phyloP scores from a whole-genome alignment of 2,888 invertebrate species.

The Scotopteryx bipunctaria region DNA sequence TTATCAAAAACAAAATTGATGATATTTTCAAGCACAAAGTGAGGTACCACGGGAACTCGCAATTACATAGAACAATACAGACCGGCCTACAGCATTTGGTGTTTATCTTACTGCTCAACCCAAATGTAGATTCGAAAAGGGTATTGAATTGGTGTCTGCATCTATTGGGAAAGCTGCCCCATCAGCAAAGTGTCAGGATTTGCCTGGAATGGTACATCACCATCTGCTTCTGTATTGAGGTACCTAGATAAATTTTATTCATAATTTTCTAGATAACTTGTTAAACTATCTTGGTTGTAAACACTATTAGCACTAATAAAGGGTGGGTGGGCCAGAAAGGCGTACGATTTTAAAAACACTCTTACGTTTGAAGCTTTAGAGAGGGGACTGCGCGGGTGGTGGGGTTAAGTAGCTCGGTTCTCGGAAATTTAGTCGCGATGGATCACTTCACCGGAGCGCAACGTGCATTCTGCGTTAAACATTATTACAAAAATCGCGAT shows the following conservation, averaged over 20 bases:
- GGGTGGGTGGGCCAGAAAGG: no score
- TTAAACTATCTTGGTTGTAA: no score
- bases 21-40: slow-evolving; percentile 61
- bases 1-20: slow-evolving; percentile 59
- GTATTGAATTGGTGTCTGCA: slow-evolving; percentile 59
- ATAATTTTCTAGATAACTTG: no score
- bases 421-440: no score
- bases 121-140: slow-evolving; percentile 38
- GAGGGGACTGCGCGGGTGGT: no score
- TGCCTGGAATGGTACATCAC: slow-evolving; percentile 72
- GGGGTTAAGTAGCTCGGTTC: no score
- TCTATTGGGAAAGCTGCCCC: slow-evolving; percentile 64
- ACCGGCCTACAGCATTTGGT: slow-evolving; percentile 63
- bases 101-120: slow-evolving; percentile 52
- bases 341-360: no score
- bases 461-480: no score
- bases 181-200: slow-evolving; percentile 66
- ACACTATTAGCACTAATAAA: no score
- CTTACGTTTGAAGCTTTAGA: no score
- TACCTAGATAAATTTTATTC: slow-evolving; percentile 35
- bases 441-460: no score
- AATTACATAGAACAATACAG: slow-evolving; percentile 62
- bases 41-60: slow-evolving; percentile 72
- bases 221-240: slow-evolving; percentile 60
- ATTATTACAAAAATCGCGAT: no score